phyloP scores from a whole-genome alignment of 2,113 vertebrate genomes.

The Romanogobio albipinnatus region DNA sequence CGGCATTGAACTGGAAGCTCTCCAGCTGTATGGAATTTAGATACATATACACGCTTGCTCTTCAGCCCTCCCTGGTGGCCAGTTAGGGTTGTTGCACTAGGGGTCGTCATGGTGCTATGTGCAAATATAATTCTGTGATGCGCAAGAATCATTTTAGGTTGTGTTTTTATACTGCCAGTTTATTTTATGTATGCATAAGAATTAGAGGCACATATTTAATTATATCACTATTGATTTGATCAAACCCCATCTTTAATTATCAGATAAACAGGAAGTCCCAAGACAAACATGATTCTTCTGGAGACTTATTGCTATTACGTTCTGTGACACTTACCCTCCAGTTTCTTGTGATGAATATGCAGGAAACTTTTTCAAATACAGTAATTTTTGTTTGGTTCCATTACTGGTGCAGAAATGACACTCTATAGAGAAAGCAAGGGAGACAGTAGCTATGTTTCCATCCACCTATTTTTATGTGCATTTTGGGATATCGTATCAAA shows the following conservation, averaged over 20 bases:
- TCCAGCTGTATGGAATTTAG: conserved; percentile 59
- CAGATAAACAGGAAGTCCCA: neutral
- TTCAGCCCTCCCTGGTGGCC: conserved; percentile 56
- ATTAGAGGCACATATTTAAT: neutral
- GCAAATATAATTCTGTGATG: neutral
- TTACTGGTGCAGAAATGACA: neutral
- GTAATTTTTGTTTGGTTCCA: neutral
- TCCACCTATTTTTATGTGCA: no score
- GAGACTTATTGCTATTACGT: neutral
- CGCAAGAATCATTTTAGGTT: neutral
- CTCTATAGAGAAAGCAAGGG: no score
- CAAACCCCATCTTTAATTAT: neutral
- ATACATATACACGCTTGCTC: conserved; percentile 3
- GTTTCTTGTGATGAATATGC: neutral
- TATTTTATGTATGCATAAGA: neutral
- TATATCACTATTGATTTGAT: neutral
- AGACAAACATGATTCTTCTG: neutral
- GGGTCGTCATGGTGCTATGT: neutral
- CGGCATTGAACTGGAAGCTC: conserved; percentile 61
- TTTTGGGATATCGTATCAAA: no score
- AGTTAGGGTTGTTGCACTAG: neutral
- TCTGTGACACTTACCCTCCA: neutral
- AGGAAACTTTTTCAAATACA: neutral
- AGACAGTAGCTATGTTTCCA: no score
- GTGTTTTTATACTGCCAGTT: neutral